phyloP scores from a whole-genome alignment of 2,797 vertebrate species.

The Leptoclinus maculatus region DNA sequence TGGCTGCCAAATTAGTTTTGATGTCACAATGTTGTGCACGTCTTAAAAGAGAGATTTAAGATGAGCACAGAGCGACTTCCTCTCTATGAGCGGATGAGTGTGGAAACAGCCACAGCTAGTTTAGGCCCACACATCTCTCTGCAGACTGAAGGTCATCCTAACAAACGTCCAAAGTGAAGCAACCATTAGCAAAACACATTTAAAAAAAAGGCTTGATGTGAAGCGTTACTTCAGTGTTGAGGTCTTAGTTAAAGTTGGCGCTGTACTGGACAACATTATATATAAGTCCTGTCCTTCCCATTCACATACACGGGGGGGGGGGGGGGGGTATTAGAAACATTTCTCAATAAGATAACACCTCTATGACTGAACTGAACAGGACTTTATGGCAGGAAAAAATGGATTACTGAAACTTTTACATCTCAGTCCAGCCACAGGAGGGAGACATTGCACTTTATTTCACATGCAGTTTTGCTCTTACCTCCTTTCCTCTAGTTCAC shows the following conservation, averaged over 20 bases:
- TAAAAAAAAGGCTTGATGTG: background rate
- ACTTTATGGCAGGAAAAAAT: background rate
- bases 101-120: background rate
- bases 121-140: background rate
- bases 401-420: background rate
- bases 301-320: background rate
- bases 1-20: background rate
- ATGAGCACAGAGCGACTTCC: background rate
- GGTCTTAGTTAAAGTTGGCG: background rate
- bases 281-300: background rate
- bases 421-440: slow-evolving; percentile 60
- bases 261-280: background rate
- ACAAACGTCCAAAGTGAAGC: background rate
- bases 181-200: background rate
- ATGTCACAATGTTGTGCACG: background rate
- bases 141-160: background rate
- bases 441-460: slow-evolving; percentile 67
- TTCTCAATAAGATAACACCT: background rate
- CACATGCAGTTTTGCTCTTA: background rate
- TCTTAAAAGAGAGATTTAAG: background rate
- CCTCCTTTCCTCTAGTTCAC: background rate
- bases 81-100: background rate
- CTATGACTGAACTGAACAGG: background rate
- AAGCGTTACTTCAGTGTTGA: background rate
- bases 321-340: background rate